A percentile compares a stretch with the other conserved stretches of the same genome.
Conservation (phyloP, 2,113 vertebrate species). For the Trochalopteron elliotii region DNA sequence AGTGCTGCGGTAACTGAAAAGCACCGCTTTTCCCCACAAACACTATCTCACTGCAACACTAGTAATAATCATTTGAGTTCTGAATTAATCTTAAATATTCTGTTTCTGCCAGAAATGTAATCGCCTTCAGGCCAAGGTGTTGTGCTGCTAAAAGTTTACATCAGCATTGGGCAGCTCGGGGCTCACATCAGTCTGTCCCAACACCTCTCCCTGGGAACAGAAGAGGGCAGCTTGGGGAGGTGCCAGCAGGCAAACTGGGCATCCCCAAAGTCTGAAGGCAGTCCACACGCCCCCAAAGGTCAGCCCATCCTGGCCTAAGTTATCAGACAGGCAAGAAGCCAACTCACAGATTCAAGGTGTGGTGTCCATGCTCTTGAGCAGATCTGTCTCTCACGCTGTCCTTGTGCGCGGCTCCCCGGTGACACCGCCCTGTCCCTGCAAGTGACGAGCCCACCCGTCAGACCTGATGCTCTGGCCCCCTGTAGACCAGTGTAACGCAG, state of each 20-base stretch:
- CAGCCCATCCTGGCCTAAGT: neutral
- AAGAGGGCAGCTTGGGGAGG: neutral
- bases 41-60: neutral
- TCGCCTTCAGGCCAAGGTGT: neutral
- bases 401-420: neutral
- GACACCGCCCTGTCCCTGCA: neutral
- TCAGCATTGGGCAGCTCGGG: neutral
- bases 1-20: neutral
- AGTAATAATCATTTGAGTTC: neutral
- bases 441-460: accelerated
- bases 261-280: neutral
- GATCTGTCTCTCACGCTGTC: accelerated
- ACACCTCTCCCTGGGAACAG: neutral
- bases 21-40: neutral
- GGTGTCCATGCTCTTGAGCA: accelerated
- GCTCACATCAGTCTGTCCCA: accelerated
- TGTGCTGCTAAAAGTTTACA: neutral
- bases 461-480: neutral
- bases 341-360: neutral
- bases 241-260: neutral
- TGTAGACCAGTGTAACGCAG: accelerated
- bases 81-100: neutral
- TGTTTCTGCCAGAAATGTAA: neutral
- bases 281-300: neutral
- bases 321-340: neutral